Percentiles rank a stretch among this genome's conserved stretches.
Evolutionary conservation across 2,888 invertebrate species (phyloP).

Genomic region (Dynastes maya): DNA sequence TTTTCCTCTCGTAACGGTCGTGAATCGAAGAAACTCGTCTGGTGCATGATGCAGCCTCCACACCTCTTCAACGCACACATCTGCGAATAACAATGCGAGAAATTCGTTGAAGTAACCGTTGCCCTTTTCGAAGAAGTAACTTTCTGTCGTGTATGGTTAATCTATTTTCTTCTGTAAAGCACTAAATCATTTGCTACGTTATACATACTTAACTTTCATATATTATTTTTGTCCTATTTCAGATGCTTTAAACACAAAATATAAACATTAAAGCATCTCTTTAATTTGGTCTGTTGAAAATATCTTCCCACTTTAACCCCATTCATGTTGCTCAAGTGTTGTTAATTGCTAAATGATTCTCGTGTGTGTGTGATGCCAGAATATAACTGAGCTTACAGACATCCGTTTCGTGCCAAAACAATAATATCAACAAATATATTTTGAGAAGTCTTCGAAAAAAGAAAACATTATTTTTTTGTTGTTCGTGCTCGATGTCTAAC

Average conservation of each 20-base stretch:
- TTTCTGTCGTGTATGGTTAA: not conserved
- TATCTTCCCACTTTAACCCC: not conserved
- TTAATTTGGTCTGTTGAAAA: not conserved
- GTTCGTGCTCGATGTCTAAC: not conserved
- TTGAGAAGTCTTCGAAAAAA: not conserved
- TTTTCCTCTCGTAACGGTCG: conserved; percentile 13
- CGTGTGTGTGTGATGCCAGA: not conserved
- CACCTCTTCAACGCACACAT: conserved; percentile 5
- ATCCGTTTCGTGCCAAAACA: not conserved
- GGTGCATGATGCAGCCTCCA: conserved; percentile 23
- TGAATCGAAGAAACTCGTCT: conserved; percentile 28
- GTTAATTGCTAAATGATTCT: not conserved
- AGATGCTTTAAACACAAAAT: not conserved
- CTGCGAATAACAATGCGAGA: conserved; percentile 12
- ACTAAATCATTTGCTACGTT: conserved; percentile 3
- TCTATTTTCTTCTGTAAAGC: conserved; percentile 1
- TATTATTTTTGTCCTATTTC: conserved; percentile 4
- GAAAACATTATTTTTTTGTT: not conserved
- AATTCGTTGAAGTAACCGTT: conserved; percentile 20
- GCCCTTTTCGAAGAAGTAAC: conserved; percentile 22
- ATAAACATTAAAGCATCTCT: not conserved
- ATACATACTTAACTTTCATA: not conserved
- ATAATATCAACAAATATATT: conserved; percentile 2
- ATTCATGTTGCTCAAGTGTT: not conserved
- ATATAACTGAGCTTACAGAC: not conserved